These are phyloP conservation scores for Xiphophorus hellerii DNA, from an alignment of 2,113 vertebrate species.

Conservation along the genomic window DNA sequence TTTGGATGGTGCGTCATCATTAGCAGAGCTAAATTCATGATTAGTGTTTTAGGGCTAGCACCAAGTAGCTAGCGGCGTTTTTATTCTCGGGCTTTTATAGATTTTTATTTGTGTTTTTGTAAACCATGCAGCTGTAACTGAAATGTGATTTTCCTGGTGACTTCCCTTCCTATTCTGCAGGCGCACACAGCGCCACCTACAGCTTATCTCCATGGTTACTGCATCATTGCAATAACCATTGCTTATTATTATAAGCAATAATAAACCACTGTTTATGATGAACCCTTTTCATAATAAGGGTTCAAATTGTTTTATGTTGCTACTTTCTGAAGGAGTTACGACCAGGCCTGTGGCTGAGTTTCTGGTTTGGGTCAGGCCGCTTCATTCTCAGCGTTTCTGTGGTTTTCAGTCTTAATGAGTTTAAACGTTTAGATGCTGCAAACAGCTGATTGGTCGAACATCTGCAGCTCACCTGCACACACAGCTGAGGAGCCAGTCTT, in stretches of 20 bases:
- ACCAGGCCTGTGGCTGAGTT: background rate
- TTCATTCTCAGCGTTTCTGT: background rate
- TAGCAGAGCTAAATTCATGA: too few species aligned
- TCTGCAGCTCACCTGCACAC: background rate
- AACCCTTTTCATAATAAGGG: background rate
- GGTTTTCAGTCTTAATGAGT: background rate
- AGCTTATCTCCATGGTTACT: background rate
- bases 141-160: too few species aligned
- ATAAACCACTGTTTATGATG: too few species aligned
- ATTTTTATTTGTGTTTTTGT: too few species aligned
- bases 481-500: background rate
- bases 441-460: background rate
- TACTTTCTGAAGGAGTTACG: background rate
- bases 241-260: too few species aligned
- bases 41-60: too few species aligned
- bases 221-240: background rate
- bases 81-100: too few species aligned
- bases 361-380: background rate
- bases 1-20: too few species aligned
- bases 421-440: background rate
- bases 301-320: background rate
- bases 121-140: too few species aligned
- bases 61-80: too few species aligned
- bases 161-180: too few species aligned
- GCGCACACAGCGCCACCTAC: background rate